Conservation (phyloP, 2,888 invertebrate genomes). For the Listrodromus nycthemerus region DNA sequence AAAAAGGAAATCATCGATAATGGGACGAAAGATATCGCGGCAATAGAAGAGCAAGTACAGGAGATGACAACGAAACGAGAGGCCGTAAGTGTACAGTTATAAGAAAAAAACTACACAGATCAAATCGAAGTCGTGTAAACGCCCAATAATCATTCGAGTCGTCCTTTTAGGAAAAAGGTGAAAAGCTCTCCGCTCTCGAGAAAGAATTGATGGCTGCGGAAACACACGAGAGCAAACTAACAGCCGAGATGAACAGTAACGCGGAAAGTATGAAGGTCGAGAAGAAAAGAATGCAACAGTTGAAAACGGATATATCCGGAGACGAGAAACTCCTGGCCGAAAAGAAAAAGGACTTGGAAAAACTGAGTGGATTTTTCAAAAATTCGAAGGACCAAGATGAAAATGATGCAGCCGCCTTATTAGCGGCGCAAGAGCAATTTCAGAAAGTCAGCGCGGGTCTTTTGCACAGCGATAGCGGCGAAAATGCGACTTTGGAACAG, state of each 20-base stretch:
- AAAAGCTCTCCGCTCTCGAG: constrained; percentile 88
- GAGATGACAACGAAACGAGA: constrained; percentile 89
- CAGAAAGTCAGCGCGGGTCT: constrained; percentile 94
- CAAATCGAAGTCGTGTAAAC: neutral
- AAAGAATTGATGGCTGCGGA: constrained; percentile 88
- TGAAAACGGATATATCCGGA: constrained; percentile 88
- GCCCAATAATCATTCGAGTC: neutral
- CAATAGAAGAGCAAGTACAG: constrained; percentile 87
- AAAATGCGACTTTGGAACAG: constrained; percentile 94
- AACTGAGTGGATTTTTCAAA: constrained; percentile 89
- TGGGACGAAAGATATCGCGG: constrained; percentile 86
- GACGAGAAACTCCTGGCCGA: constrained; percentile 88
- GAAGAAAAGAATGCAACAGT: constrained; percentile 88
- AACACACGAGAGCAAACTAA: constrained; percentile 88
- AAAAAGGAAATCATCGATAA: constrained; percentile 86
- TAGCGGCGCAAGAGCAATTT: constrained; percentile 91
- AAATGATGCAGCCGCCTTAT: constrained; percentile 88
- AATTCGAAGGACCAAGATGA: constrained; percentile 89
- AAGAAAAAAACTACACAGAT: neutral
- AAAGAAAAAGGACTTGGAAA: constrained; percentile 87
- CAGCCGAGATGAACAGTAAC: constrained; percentile 88
- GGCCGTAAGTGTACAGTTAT: constrained; percentile 85
- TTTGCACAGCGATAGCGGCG: constrained; percentile 91
- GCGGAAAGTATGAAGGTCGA: constrained; percentile 89
- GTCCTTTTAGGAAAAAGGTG: constrained; percentile 88